Conservation (phyloP, 2,797 vertebrate species). For the Enteromius radiatus region DNA sequence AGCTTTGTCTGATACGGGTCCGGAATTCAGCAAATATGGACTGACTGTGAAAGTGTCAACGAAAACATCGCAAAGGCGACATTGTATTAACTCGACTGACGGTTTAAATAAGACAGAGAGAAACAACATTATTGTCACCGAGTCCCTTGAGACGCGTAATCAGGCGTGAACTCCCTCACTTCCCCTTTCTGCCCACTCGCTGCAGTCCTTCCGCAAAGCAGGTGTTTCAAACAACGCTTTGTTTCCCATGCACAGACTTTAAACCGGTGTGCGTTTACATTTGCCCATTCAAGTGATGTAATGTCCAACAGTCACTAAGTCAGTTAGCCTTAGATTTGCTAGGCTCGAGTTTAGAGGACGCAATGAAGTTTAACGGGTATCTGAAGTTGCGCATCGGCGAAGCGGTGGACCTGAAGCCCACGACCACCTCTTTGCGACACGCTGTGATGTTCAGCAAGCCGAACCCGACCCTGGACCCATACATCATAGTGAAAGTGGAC, state of each 20-base stretch:
- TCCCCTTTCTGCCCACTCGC: constrained; percentile 43
- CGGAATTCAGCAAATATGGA: neutral
- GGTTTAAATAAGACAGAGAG: no score
- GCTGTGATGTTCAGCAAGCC: constrained; percentile 88
- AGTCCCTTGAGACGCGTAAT: constrained; percentile 4
- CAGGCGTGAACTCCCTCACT: constrained; percentile 44
- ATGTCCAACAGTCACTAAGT: neutral
- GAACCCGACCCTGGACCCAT: constrained; percentile 86
- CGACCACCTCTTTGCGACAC: constrained; percentile 89
- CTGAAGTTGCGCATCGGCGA: constrained; percentile 92
- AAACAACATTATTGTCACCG: neutral
- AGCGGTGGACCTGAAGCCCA: constrained; percentile 92
- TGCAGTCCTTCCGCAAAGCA: constrained; percentile 48
- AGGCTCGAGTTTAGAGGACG: constrained; percentile 17
- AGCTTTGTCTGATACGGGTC: neutral
- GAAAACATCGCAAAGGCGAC: neutral
- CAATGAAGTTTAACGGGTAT: constrained; percentile 95
- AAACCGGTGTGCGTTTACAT: neutral
- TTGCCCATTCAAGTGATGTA: neutral
- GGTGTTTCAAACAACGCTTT: constrained; percentile 36
- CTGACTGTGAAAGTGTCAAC: neutral
- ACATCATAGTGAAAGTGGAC: constrained; percentile 95
- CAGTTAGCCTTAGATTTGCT: neutral
- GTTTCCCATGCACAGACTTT: neutral
- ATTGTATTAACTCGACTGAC: neutral